Conservation (phyloP, 2,888 invertebrate species). For the Eupithecia subumbrata region DNA sequence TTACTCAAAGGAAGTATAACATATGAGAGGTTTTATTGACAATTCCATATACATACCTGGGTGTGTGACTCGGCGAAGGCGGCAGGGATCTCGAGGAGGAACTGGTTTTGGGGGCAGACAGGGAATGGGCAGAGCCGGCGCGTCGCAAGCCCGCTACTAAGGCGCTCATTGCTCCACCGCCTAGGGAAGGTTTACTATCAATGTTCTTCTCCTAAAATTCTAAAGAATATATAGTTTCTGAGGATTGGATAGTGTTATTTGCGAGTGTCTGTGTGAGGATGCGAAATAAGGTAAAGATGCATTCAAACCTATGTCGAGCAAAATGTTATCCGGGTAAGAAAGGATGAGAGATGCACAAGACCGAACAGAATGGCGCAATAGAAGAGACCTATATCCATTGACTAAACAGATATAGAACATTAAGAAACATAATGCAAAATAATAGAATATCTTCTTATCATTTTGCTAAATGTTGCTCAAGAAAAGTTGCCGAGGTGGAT, state of each 20-base stretch:
- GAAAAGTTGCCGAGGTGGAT: too few species aligned
- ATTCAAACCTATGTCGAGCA: neutral
- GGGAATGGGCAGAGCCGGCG: conserved; percentile 80
- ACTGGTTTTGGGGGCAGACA: conserved; percentile 78
- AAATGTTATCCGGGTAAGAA: neutral
- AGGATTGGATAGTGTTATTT: neutral
- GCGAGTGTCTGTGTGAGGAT: neutral
- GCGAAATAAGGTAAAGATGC: neutral
- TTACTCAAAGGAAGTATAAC: too few species aligned
- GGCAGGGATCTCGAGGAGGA: conserved; percentile 87
- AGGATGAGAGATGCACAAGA: too few species aligned
- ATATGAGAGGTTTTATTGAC: too few species aligned
- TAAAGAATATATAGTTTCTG: neutral
- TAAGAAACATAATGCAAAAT: too few species aligned
- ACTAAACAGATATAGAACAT: too few species aligned
- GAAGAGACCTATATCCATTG: too few species aligned
- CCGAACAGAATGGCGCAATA: too few species aligned
- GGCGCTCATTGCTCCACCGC: conserved; percentile 79
- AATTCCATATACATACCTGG: conserved; percentile 69
- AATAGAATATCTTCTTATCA: too few species aligned
- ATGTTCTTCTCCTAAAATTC: neutral
- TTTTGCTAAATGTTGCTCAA: too few species aligned
- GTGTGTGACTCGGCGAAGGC: conserved; percentile 90
- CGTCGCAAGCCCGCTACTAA: conserved; percentile 78
- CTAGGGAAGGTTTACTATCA: conserved; percentile 43